Conservation (phyloP, 2,888 invertebrate genomes). For the Parapristionchus giblindavisi region DNA sequence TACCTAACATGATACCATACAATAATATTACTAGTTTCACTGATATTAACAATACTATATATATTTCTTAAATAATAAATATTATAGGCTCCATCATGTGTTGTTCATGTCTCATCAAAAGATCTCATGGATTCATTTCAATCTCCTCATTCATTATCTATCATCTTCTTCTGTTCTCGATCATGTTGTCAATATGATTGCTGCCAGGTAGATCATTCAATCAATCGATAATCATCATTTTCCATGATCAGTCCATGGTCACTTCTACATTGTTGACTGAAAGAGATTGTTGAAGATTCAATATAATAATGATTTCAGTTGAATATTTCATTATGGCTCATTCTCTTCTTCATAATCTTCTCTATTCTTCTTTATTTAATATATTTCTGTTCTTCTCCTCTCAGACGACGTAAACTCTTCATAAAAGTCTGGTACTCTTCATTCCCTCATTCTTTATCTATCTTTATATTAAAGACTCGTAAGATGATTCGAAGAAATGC, state of each 20-base stretch:
- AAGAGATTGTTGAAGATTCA: too few relatives aligned
- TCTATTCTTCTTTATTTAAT: background rate
- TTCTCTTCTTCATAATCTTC: conserved; percentile 1
- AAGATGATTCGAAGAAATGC: too few relatives aligned
- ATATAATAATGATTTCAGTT: background rate
- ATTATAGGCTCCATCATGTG: too few relatives aligned
- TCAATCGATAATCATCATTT: too few relatives aligned
- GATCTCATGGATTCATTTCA: too few relatives aligned
- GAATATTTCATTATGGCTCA: background rate
- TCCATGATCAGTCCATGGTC: too few relatives aligned
- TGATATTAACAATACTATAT: background rate
- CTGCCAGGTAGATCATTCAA: background rate
- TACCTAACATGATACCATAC: too few relatives aligned
- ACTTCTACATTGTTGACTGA: too few relatives aligned
- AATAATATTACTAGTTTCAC: background rate
- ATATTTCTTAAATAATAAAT: background rate
- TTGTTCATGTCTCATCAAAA: too few relatives aligned
- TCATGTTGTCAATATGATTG: conserved; percentile 3
- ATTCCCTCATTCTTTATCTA: too few relatives aligned
- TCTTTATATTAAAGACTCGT: too few relatives aligned
- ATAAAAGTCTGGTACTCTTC: background rate
- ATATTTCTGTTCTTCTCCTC: background rate
- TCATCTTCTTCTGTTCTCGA: conserved; percentile 7
- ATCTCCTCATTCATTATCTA: too few relatives aligned
- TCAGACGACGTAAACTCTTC: background rate